phyloP scores from a whole-genome alignment of 2,797 vertebrate genomes.

The Myotis findleyi region DNA sequence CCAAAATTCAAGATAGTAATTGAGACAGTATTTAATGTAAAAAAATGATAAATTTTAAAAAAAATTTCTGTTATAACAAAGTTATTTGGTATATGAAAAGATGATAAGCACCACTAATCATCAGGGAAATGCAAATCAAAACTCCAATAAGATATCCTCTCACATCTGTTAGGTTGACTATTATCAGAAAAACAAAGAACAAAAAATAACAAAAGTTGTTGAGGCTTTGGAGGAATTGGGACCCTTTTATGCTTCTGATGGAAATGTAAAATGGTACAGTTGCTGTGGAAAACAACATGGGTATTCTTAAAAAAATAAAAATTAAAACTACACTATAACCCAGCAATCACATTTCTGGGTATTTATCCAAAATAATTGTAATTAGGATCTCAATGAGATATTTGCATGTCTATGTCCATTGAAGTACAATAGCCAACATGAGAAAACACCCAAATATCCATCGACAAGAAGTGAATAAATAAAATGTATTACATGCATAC shows the following conservation, averaged over 20 bases:
- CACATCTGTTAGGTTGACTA: not conserved
- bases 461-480: not conserved
- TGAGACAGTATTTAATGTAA: not conserved
- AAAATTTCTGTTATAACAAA: constrained; percentile 13
- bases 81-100: not conserved
- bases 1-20: not conserved
- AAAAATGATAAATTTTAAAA: not conserved
- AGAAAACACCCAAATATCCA: not conserved
- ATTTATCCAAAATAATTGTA: not conserved
- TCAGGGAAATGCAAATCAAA: not conserved
- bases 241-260: not conserved
- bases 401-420: not conserved
- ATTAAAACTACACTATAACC: not conserved
- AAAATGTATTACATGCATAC: not conserved
- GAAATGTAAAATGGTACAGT: not conserved
- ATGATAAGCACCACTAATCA: not conserved
- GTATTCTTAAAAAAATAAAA: not conserved
- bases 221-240: not conserved
- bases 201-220: not conserved
- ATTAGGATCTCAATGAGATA: not conserved
- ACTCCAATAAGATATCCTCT: not conserved
- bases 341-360: not conserved
- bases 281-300: not conserved
- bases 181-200: not conserved
- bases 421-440: not conserved